phyloP scores from a whole-genome alignment of 2,888 invertebrate genomes.

The Chouioia cunea region DNA sequence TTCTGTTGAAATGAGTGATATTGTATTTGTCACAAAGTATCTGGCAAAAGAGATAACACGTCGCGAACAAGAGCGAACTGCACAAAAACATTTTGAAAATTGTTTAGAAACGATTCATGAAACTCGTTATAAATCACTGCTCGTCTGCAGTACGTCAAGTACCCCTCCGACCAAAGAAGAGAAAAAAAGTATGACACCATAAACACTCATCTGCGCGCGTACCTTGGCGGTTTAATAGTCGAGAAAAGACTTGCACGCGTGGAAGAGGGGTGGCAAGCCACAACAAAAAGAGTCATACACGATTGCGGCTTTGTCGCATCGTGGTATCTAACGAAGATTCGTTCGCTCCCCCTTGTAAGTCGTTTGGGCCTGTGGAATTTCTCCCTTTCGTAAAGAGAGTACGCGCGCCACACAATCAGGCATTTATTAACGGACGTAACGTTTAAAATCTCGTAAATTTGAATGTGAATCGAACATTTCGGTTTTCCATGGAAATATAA shows the following conservation, averaged over 20 bases:
- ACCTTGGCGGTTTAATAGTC: slow-evolving; percentile 13
- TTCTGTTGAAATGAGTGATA: too few species aligned
- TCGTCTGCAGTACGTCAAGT: too few species aligned
- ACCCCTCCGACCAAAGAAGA: too few species aligned
- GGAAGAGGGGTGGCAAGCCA: neutral
- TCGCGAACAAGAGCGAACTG: too few species aligned
- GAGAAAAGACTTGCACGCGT: slow-evolving; percentile 8
- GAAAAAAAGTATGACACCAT: neutral
- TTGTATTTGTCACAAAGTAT: too few species aligned
- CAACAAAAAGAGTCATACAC: neutral
- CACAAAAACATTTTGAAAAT: too few species aligned
- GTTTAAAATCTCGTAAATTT: slow-evolving; percentile 28
- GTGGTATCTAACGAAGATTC: slow-evolving; percentile 24
- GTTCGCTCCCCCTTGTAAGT: slow-evolving; percentile 14
- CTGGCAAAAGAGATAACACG: too few species aligned
- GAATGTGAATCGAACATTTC: slow-evolving; percentile 44
- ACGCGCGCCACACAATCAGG: slow-evolving; percentile 32
- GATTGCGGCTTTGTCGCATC: slow-evolving; percentile 13
- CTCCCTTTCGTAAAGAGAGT: slow-evolving; percentile 22
- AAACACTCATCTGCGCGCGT: neutral
- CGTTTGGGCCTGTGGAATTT: slow-evolving; percentile 25
- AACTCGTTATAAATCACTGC: too few species aligned
- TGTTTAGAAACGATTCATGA: too few species aligned
- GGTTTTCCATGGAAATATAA: slow-evolving; percentile 22
- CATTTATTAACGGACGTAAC: slow-evolving; percentile 18